Conservation (phyloP, 2,113 vertebrate species). For the Myodes glareolus region DNA sequence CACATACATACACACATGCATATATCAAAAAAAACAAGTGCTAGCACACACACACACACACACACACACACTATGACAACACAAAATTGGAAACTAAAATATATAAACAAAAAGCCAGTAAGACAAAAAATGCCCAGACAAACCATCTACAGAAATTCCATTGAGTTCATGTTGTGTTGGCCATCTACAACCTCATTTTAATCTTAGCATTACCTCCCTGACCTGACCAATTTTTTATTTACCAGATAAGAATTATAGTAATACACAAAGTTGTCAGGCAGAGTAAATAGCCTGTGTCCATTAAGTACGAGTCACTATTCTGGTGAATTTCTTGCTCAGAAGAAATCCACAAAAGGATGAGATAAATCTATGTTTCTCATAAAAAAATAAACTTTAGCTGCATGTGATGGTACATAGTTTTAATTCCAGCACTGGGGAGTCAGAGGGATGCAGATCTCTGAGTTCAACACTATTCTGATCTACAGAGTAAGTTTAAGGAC, state of each 20-base stretch:
- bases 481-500: too few species aligned
- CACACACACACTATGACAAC: too few species aligned
- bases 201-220: not conserved
- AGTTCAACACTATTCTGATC: too few species aligned
- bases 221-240: not conserved
- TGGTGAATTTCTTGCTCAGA: not conserved
- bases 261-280: not conserved
- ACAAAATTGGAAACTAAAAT: too few species aligned
- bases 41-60: too few species aligned
- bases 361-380: not conserved
- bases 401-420: not conserved
- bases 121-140: not conserved
- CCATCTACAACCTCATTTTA: not conserved
- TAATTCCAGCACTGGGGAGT: too few species aligned
- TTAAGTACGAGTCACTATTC: not conserved
- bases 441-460: too few species aligned
- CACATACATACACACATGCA: too few species aligned
- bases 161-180: not conserved
- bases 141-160: not conserved
- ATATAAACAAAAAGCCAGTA: not conserved
- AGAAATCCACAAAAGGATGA: not conserved
- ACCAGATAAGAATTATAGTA: not conserved
- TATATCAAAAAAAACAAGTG: too few species aligned
- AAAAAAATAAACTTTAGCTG: slow-evolving; percentile 16
- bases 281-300: not conserved